phyloP scores from a whole-genome alignment of 1,140 invertebrate genomes.

The Heliothis virescens region DNA sequence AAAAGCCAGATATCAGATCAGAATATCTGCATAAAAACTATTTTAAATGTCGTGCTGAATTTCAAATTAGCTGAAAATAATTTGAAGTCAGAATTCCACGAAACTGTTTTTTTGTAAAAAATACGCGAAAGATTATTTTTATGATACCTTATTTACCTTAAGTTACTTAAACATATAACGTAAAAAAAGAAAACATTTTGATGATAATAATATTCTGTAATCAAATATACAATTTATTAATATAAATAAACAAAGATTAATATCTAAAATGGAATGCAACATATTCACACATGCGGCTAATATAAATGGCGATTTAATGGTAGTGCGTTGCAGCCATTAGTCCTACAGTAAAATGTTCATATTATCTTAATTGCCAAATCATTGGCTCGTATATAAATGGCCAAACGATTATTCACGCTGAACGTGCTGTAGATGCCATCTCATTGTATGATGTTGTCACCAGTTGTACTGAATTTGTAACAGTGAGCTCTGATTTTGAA shows the following conservation, averaged over 20 bases:
- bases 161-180: no score
- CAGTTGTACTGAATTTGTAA: no score
- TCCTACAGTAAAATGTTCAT: background rate
- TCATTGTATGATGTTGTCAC: background rate
- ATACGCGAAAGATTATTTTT: no score
- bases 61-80: no score
- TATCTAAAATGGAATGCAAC: background rate
- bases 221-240: background rate
- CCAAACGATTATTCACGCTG: conserved; percentile 4
- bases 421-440: conserved; percentile 5
- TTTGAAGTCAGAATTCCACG: no score
- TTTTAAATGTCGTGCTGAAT: no score
- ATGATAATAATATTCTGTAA: background rate
- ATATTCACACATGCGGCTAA: background rate
- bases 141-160: no score
- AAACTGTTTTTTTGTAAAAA: no score
- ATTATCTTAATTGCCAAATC: conserved; percentile 40
- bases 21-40: no score
- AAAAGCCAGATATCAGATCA: no score
- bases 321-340: conserved; percentile 28
- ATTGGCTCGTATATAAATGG: conserved; percentile 24
- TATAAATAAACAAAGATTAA: background rate
- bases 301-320: conserved; percentile 23
- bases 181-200: background rate
- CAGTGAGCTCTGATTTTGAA: no score